Conservation (phyloP, 2,113 vertebrate genomes). For the Tor tambroides region DNA sequence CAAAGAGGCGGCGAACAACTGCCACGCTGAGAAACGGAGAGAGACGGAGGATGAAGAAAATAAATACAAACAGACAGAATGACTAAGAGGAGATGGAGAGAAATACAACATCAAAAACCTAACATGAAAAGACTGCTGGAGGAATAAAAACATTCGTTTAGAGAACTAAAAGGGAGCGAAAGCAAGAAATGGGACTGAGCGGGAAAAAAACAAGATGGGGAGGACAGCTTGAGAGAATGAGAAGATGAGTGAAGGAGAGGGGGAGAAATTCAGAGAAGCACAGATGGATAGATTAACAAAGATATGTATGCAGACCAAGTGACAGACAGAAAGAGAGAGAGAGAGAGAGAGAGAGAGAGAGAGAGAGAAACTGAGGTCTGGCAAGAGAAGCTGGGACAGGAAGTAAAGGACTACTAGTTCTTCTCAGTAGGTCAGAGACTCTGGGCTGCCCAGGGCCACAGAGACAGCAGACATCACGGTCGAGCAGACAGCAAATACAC, state of each 20-base stretch:
- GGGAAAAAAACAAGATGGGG: constrained; percentile 12
- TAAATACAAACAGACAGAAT: background rate
- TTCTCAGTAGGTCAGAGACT: constrained; percentile 31
- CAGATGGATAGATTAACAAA: constrained; percentile 54
- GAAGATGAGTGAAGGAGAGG: constrained; percentile 27
- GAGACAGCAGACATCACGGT: constrained; percentile 30
- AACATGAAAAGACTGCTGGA: constrained; percentile 29
- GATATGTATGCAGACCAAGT: constrained; percentile 39
- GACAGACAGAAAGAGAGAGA: constrained; percentile 40
- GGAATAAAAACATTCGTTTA: constrained; percentile 26
- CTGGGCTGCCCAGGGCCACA: constrained; percentile 27
- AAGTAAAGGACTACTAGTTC: background rate
- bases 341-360: constrained; percentile 20
- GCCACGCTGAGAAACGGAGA: constrained; percentile 52
- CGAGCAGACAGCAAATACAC: constrained; percentile 13
- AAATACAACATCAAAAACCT: constrained; percentile 20
- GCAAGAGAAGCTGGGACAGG: background rate
- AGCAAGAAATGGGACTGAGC: background rate
- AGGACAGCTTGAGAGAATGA: constrained; percentile 40
- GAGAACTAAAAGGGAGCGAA: background rate
- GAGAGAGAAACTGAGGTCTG: background rate
- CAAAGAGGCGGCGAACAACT: background rate
- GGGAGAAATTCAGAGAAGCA: constrained; percentile 42
- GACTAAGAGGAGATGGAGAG: constrained; percentile 2
- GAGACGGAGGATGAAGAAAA: constrained; percentile 42